Percentiles rank a stretch among this genome's conserved stretches.
phyloP scores from a whole-genome alignment of 2,888 invertebrate species.

The Macaria liturata region DNA sequence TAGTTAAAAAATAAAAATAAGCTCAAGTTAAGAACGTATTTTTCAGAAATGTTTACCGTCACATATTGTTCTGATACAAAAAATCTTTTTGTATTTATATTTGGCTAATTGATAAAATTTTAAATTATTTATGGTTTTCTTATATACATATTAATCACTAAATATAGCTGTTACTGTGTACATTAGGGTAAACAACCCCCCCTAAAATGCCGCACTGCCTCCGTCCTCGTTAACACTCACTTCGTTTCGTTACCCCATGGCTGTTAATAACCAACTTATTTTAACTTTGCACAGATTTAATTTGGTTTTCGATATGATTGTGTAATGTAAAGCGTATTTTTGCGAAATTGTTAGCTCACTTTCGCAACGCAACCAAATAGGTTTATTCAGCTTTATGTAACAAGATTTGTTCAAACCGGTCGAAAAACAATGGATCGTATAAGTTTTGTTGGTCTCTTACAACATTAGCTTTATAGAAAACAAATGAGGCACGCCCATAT shows the following conservation, averaged over 20 bases:
- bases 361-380: slow-evolving; percentile 8
- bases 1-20: no score
- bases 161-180: not conserved
- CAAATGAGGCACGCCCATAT: slow-evolving; percentile 7
- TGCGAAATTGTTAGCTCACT: slow-evolving; percentile 3
- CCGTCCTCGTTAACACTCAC: slow-evolving; percentile 44
- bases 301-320: slow-evolving; percentile 11
- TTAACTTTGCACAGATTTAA: slow-evolving; percentile 17
- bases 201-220: slow-evolving; percentile 1
- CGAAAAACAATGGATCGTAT: slow-evolving; percentile 13
- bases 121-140: no score
- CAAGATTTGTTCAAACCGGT: slow-evolving; percentile 11
- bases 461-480: slow-evolving; percentile 13
- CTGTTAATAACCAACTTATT: slow-evolving; percentile 46
- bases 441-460: slow-evolving; percentile 1
- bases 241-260: slow-evolving; percentile 58
- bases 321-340: slow-evolving; percentile 8
- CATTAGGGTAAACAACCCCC: not conserved
- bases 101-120: no score
- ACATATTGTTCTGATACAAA: no score
- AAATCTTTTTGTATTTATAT: no score
- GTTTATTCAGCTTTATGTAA: slow-evolving; percentile 4
- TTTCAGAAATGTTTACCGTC: no score
- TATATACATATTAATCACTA: no score
- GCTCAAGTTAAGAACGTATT: no score